These are phyloP conservation scores for Epirrhoe alternata DNA, from an alignment of 2,888 invertebrate genomes.

Conservation along the genomic window DNA sequence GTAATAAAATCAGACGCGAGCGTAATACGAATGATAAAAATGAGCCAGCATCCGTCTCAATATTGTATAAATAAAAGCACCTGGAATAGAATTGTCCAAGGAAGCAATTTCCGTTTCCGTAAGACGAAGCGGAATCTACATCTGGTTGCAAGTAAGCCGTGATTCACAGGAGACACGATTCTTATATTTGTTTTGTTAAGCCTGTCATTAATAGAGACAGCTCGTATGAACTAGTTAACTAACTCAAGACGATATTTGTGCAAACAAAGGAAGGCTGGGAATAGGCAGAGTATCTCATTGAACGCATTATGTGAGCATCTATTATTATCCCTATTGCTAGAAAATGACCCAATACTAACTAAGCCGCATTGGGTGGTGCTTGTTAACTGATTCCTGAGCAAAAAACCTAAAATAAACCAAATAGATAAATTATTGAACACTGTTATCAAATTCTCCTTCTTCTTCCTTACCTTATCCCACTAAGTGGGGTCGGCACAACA, in stretches of 20 bases:
- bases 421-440: too few species aligned
- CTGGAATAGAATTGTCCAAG: constrained; percentile 59
- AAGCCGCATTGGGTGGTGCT: too few species aligned
- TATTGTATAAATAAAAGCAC: constrained; percentile 59
- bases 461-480: too few species aligned
- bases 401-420: too few species aligned
- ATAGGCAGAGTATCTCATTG: too few species aligned
- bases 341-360: too few species aligned
- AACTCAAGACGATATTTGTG: neutral
- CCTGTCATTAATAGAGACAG: neutral
- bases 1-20: constrained; percentile 39
- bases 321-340: too few species aligned
- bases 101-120: constrained; percentile 66
- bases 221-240: too few species aligned
- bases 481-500: too few species aligned
- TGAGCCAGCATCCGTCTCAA: constrained; percentile 44
- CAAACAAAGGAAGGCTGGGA: neutral
- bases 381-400: too few species aligned
- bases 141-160: constrained; percentile 43
- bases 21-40: constrained; percentile 35
- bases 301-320: too few species aligned
- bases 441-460: too few species aligned
- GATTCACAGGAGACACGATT: constrained; percentile 20
- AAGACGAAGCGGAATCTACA: constrained; percentile 58
- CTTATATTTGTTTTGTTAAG: constrained; percentile 10